Evolutionary conservation across 2,113 vertebrate genomes (phyloP).

Genomic region (Diglossa brunneiventris): DNA sequence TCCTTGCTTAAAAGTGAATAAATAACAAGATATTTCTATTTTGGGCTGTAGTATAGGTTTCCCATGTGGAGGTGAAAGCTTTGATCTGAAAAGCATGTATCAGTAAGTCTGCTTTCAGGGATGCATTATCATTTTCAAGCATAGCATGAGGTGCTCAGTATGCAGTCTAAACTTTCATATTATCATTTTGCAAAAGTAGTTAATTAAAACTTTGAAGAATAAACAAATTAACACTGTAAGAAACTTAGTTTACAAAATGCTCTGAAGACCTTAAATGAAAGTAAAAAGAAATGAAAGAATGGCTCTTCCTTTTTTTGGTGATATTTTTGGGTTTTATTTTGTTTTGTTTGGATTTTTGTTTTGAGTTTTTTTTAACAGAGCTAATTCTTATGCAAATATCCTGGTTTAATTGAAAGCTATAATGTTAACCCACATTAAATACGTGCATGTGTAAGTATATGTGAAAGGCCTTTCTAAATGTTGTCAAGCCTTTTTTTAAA

Average conservation of each 20-base stretch:
- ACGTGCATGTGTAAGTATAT: neutral
- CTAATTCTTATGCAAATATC: neutral
- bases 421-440: neutral
- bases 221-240: neutral
- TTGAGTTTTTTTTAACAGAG: neutral
- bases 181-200: neutral
- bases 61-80: neutral
- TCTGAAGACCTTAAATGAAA: neutral
- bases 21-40: neutral
- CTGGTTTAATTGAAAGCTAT: neutral
- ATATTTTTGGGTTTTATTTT: neutral
- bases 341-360: neutral
- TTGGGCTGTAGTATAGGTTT: neutral
- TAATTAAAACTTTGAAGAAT: neutral
- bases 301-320: rapidly evolving
- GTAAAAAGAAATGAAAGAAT: neutral
- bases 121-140: neutral
- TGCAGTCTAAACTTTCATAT: neutral
- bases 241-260: neutral
- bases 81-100: slow-evolving; percentile 12
- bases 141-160: neutral
- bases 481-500: neutral
- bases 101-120: neutral
- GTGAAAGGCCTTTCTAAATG: neutral
- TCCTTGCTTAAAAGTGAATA: neutral